Evolutionary conservation across 2,797 vertebrate species (phyloP).

Genomic region (Serranus cabrilla): DNA sequence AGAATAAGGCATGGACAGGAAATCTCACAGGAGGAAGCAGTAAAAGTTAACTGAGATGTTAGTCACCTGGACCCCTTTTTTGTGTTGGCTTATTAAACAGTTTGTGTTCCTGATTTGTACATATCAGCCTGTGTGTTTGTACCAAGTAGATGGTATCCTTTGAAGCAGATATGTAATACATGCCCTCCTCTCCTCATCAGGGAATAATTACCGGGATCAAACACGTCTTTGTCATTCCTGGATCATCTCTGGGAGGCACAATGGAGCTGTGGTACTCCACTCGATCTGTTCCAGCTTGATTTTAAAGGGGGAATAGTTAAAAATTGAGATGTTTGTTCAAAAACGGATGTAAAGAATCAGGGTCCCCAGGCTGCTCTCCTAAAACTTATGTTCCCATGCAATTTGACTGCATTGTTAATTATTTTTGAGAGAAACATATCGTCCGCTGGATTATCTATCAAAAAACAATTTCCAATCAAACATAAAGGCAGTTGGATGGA

Average conservation of each 20-base stretch:
- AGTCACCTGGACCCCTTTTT: constrained; percentile 26
- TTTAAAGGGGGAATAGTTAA: background rate
- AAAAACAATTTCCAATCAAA: too few relatives aligned
- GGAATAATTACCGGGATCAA: constrained; percentile 36
- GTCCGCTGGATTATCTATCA: too few relatives aligned
- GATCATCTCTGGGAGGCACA: constrained; percentile 27
- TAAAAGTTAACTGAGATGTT: constrained; percentile 32
- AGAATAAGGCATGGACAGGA: constrained; percentile 11
- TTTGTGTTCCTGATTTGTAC: background rate
- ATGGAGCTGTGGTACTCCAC: constrained; percentile 3
- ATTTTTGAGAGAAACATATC: too few relatives aligned
- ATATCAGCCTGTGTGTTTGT: background rate
- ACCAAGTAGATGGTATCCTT: constrained; percentile 3
- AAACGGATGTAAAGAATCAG: background rate
- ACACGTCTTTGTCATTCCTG: constrained; percentile 28
- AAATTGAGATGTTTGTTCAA: background rate
- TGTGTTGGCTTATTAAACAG: constrained; percentile 15
- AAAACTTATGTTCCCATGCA: too few relatives aligned
- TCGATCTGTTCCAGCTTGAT: background rate
- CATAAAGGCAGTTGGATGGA: too few relatives aligned
- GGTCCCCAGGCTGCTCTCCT: too few relatives aligned
- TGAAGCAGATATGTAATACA: background rate
- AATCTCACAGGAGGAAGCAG: constrained; percentile 19
- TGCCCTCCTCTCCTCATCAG: constrained; percentile 11
- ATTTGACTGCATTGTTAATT: too few relatives aligned